Percentiles rank a stretch among this genome's conserved stretches.
Conservation (phyloP, 2,797 vertebrate species). For the Champsocephalus gunnari region DNA sequence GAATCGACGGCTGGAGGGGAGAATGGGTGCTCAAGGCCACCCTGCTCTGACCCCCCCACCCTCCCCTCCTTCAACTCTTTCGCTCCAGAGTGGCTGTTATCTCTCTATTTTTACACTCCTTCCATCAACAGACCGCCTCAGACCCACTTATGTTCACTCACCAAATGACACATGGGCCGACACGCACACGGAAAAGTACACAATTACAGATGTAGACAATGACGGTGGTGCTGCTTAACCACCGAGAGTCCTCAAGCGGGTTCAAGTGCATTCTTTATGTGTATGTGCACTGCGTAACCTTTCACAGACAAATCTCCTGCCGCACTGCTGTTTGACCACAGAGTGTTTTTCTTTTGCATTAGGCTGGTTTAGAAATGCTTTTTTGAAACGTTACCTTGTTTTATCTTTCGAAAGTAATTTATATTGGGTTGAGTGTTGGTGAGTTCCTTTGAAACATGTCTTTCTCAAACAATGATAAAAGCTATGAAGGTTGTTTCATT, state of each 20-base stretch:
- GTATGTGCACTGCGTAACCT: constrained; percentile 41
- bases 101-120: constrained; percentile 85
- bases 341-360: constrained; percentile 25
- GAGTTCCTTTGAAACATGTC: neutral
- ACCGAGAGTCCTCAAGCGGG: constrained; percentile 60
- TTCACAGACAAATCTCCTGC: constrained; percentile 52
- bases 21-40: constrained; percentile 78
- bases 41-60: constrained; percentile 50
- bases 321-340: constrained; percentile 43
- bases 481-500: constrained; percentile 46
- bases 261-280: constrained; percentile 15
- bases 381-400: constrained; percentile 26
- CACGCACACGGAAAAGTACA: constrained; percentile 58
- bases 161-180: constrained; percentile 77
- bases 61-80: constrained; percentile 63
- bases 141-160: constrained; percentile 86
- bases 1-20: constrained; percentile 64
- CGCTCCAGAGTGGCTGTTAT: constrained; percentile 80
- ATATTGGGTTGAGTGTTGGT: constrained; percentile 7
- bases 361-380: constrained; percentile 25
- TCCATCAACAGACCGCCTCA: constrained; percentile 82
- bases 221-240: constrained; percentile 59
- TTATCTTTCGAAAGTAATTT: constrained; percentile 4
- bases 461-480: constrained; percentile 5
- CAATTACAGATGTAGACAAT: constrained; percentile 71